These are phyloP conservation scores for Anthoptus insignis DNA, from an alignment of 2,888 invertebrate genomes.

Conservation along the genomic window DNA sequence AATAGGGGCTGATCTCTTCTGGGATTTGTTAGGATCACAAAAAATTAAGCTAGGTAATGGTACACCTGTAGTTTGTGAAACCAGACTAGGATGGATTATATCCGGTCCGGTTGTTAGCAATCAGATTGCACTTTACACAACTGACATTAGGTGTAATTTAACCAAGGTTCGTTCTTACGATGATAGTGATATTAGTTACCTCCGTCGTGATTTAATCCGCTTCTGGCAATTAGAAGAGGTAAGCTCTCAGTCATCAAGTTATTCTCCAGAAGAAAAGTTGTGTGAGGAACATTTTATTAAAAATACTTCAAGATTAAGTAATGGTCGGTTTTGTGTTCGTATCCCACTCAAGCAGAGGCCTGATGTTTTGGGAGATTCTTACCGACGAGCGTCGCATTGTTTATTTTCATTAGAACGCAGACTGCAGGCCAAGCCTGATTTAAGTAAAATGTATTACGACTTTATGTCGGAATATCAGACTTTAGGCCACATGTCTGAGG, in stretches of 20 bases:
- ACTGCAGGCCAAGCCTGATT: too few relatives aligned
- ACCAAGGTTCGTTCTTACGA: too few relatives aligned
- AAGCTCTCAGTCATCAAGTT: slow-evolving; percentile 3
- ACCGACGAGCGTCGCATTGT: slow-evolving; percentile 23
- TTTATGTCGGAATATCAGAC: too few relatives aligned
- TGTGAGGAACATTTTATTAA: slow-evolving; percentile 44
- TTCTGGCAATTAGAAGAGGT: slow-evolving; percentile 35
- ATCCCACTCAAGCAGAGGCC: slow-evolving; percentile 37
- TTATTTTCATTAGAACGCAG: slow-evolving; percentile 24
- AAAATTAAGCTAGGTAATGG: slow-evolving; percentile 40
- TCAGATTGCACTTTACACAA: too few relatives aligned
- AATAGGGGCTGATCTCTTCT: slow-evolving; percentile 33
- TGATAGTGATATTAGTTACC: slow-evolving; percentile 5
- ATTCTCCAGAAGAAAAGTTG: slow-evolving; percentile 16
- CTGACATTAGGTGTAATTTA: too few relatives aligned
- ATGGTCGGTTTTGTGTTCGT: slow-evolving; percentile 44
- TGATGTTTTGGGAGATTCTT: slow-evolving; percentile 41
- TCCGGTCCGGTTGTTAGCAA: not conserved
- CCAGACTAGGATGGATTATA: slow-evolving; percentile 45
- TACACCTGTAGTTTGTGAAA: slow-evolving; percentile 40
- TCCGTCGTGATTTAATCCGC: slow-evolving; percentile 24
- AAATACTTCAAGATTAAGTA: slow-evolving; percentile 40
- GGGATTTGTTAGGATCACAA: slow-evolving; percentile 45
- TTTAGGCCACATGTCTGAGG: too few relatives aligned
- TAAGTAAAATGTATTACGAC: too few relatives aligned